Evolutionary conservation across 2,797 vertebrate species (phyloP).

Genomic region (Scomberomorus guttatus): DNA sequence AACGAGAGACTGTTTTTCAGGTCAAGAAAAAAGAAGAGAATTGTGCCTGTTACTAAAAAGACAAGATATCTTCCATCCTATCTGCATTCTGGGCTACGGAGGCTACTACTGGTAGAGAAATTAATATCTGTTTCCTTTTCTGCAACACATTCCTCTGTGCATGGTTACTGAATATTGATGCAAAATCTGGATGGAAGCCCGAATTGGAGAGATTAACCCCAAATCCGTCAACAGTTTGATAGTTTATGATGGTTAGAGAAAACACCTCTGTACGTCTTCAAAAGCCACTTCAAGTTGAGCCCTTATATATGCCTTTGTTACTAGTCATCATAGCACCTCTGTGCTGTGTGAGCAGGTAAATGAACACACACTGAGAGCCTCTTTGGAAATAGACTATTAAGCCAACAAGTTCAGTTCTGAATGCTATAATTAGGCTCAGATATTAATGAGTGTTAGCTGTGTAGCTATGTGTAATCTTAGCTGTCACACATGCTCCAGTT

Average conservation of each 20-base stretch:
- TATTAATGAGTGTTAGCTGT: constrained; percentile 57
- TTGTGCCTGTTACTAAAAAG: constrained; percentile 7
- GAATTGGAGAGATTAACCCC: neutral
- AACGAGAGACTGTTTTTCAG: constrained; percentile 11
- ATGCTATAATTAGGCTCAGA: constrained; percentile 61
- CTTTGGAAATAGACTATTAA: constrained; percentile 37
- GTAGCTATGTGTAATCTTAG: constrained; percentile 55
- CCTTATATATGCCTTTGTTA: constrained; percentile 6
- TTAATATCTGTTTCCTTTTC: constrained; percentile 10
- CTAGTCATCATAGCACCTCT: constrained; percentile 19
- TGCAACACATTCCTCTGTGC: neutral
- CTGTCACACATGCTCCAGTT: constrained; percentile 65
- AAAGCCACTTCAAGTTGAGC: constrained; percentile 11
- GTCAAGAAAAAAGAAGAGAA: constrained; percentile 13
- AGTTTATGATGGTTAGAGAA: neutral
- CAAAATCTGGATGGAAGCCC: constrained; percentile 7
- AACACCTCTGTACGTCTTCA: constrained; percentile 9
- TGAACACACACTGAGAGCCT: constrained; percentile 19
- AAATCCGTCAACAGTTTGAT: constrained; percentile 10
- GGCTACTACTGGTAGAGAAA: constrained; percentile 11
- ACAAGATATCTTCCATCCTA: constrained; percentile 12
- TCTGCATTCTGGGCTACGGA: constrained; percentile 15
- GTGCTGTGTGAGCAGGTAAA: constrained; percentile 47
- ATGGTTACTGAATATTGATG: constrained; percentile 21
- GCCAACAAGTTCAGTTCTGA: constrained; percentile 37